Conservation (phyloP, 2,113 vertebrate genomes). For the Eubucco bourcierii region DNA sequence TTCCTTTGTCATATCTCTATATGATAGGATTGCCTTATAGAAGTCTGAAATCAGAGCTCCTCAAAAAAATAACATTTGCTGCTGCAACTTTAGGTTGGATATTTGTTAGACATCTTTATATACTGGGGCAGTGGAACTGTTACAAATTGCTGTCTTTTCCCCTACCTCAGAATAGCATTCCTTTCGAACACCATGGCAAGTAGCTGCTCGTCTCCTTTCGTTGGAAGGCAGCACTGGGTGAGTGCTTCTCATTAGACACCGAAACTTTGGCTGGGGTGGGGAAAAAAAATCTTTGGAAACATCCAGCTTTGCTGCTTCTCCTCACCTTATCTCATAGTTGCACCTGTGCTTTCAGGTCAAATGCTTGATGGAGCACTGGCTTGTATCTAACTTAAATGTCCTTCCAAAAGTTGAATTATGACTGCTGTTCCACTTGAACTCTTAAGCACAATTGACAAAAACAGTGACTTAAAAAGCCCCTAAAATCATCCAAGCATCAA, state of each 20-base stretch:
- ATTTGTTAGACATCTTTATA: constrained; percentile 45
- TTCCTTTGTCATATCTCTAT: not conserved
- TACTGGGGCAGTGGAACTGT: constrained; percentile 57
- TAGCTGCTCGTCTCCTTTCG: constrained; percentile 88
- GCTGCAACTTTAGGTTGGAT: constrained; percentile 7
- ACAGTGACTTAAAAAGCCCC: not conserved
- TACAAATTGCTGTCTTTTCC: constrained; percentile 85
- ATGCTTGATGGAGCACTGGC: not conserved
- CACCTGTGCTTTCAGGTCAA: constrained; percentile 12
- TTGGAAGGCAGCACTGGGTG: constrained; percentile 91
- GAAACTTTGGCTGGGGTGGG: constrained; percentile 54
- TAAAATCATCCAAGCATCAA: not conserved
- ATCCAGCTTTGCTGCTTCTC: not conserved
- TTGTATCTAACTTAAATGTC: not conserved
- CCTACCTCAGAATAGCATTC: constrained; percentile 97
- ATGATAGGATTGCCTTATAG: not conserved
- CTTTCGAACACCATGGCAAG: constrained; percentile 97
- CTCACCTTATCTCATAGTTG: not conserved
- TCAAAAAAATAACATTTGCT: constrained; percentile 25
- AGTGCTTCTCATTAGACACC: constrained; percentile 72
- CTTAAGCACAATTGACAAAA: not conserved
- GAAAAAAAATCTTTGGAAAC: not conserved
- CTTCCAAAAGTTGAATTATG: not conserved
- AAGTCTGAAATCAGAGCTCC: not conserved
- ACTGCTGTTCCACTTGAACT: constrained; percentile 16